A percentile compares a stretch with the other conserved stretches of the same genome.
Conservation (phyloP, 2,888 invertebrate genomes). For the Drosophila nr. medialis region DNA sequence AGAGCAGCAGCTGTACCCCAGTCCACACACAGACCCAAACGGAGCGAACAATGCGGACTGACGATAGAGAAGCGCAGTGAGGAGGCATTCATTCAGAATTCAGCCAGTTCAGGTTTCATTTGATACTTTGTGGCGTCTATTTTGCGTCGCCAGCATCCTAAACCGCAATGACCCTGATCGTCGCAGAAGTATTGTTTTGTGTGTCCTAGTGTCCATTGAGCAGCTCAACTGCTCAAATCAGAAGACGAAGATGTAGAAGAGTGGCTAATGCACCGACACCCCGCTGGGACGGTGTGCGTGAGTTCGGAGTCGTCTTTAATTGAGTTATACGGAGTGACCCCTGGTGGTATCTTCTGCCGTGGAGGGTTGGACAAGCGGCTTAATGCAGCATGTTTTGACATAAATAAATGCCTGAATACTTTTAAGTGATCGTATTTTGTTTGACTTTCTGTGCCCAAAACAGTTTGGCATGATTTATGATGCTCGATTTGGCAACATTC, state of each 20-base stretch:
- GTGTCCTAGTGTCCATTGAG: constrained; percentile 51
- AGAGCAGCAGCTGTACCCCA: constrained; percentile 44
- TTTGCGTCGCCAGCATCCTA: constrained; percentile 29
- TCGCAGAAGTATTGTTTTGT: constrained; percentile 57
- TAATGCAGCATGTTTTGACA: constrained; percentile 83
- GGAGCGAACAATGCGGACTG: constrained; percentile 42
- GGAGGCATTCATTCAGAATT: constrained; percentile 61
- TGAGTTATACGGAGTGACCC: constrained; percentile 76
- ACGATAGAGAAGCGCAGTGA: constrained; percentile 29
- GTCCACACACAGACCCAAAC: not conserved
- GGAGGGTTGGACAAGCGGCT: constrained; percentile 66
- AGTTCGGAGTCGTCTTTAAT: constrained; percentile 77
- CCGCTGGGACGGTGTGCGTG: constrained; percentile 79
- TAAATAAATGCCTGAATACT: constrained; percentile 84
- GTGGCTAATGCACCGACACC: constrained; percentile 75
- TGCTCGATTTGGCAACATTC: constrained; percentile 62
- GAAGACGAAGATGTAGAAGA: constrained; percentile 51
- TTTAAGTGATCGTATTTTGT: constrained; percentile 80
- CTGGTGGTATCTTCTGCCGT: constrained; percentile 34
- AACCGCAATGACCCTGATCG: constrained; percentile 73
- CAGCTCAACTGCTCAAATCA: constrained; percentile 43
- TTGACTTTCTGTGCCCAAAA: constrained; percentile 71
- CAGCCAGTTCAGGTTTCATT: constrained; percentile 61
- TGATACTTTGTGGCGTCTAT: constrained; percentile 66
- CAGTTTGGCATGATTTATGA: constrained; percentile 76